Evolutionary conservation across 2,113 vertebrate genomes (phyloP), one percentile per base, ranked within the genome.

Genomic region (Ploceus nigricollis): DNA sequence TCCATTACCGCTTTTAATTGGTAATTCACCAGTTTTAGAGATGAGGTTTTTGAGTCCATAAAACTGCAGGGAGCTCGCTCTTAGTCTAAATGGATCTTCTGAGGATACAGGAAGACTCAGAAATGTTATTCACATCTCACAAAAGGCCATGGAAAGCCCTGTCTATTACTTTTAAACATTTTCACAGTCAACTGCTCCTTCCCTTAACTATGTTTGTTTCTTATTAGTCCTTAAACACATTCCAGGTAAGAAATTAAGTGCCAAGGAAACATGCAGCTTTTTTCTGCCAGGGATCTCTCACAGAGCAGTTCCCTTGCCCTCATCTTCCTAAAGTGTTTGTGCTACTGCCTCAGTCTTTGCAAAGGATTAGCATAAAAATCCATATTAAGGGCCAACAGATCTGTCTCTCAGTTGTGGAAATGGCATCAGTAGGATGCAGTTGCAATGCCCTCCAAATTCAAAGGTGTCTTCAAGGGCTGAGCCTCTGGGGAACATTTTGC

Each of bases 201-300:
- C 21, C 57, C 19, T 54, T 73, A 83, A 54, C 25, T 56, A 4
- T 19, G 31, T 91, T 89, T 91, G 68, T 71, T 94, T 95, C 78
- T 56, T 78, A 23, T 80, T 95, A 79, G 35, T 73, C 47, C 40
- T 89, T 87, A 95, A 97, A 73, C 76, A 95, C 39, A 42, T 93
- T 87, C 45, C 57, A 66, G 57, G 45, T 80, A 63, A 57, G 56
- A 79, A 94, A 87, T 85, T 0, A 64, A 51, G 28, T 81, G 14
- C 31, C 64, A 78, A 91, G 79, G 48, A 77, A 83, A 82, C 20
- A 28, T 0, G 0, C 16, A 54, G 27, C 15, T 9, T 66, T 50
- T 61, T 79, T 81, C 31, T 78, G 20, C 9, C 42, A 69, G 48
- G 30, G 31, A 57, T 86, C 18, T 93, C 37, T 76, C 30, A 16